Base-by-base conservation (phyloP, 2,113 vertebrate genomes). In the Pseudorhombus dupliciocellatus region DNA sequence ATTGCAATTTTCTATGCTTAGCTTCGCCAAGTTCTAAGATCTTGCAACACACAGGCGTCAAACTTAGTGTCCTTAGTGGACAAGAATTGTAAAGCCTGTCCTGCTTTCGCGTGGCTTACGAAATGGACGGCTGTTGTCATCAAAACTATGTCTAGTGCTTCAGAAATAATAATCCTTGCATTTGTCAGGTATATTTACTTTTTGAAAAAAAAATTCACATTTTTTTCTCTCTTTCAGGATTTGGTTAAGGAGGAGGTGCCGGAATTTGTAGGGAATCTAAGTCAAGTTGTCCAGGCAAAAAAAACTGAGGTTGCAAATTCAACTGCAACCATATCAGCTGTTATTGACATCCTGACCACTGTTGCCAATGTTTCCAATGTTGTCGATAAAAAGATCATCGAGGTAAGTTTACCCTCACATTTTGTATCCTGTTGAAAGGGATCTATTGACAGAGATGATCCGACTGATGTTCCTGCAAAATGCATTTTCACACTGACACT, bases 291-390 rank as follows among this genome's bases (percentile, higher is more conserved):
- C 10, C 10, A 40, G 2, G 1, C 31, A 0, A 2, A 57, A 4
- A 0, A 25, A 74, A 4, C 1, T 0, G 0, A 69, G 14, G 73
- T 92, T 26, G 14, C 8, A 0, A 26, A 73, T 1, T 90, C 86
- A 64, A 21, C 81, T 58, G 52, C n/a, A 21, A 90, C 86, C 54
- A 83, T 93, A 61, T 24, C 66, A 4, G 63, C 87, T 8, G 73
- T 92, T 5, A 75, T 92, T 22, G 12, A 71, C 1, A 91, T 92
- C 20, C 22, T 92, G 14, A 62, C 1, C 22, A 81, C 2, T 8
- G 28, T 93, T 58, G 79, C 90, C 30, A 34, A 6, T 16, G 11
- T 87, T 64, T 53, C 77, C 7, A 59, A 8, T 3, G 6, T 1
- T 0, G 50, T 91, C 9, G 58, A 0, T 28, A 0, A 63, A 28